These are phyloP conservation scores for Noctua pronuba DNA, from an alignment of 2,888 invertebrate genomes.

Conservation along the genomic window DNA sequence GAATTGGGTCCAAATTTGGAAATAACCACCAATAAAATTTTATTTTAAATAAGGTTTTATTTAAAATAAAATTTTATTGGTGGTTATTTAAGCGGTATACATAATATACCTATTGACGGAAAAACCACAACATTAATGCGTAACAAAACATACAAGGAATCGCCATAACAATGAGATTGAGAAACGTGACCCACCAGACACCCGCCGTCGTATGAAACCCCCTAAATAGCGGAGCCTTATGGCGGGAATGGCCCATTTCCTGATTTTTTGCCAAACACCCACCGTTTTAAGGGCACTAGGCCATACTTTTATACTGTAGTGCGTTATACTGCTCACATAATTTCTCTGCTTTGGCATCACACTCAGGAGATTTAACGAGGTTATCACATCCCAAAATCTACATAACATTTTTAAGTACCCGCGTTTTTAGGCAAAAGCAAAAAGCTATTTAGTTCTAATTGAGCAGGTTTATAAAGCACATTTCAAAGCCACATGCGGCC, in stretches of 20 bases:
- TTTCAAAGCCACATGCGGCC: conserved; percentile 29
- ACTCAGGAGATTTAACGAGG: conserved; percentile 14
- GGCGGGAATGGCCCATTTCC: conserved; percentile 40
- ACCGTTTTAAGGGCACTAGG: conserved; percentile 11
- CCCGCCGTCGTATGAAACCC: conserved; percentile 6
- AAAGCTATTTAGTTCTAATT: conserved; percentile 41
- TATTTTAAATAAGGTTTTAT: too few species aligned
- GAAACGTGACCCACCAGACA: conserved; percentile 14
- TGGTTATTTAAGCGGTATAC: too few species aligned
- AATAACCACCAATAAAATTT: too few species aligned
- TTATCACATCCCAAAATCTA: conserved; percentile 18
- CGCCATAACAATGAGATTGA: conserved; percentile 16
- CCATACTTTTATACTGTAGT: conserved; percentile 7
- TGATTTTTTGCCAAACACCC: conserved; percentile 47
- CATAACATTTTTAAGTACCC: conserved; percentile 14
- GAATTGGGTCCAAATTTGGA: too few species aligned
- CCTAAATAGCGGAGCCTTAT: conserved; percentile 19
- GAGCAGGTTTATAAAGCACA: conserved; percentile 36
- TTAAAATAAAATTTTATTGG: neutral
- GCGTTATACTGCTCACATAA: conserved; percentile 7
- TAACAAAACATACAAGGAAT: neutral
- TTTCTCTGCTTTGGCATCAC: conserved; percentile 24
- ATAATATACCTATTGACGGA: neutral
- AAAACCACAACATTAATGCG: neutral
- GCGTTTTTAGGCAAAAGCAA: conserved; percentile 21